Base-by-base conservation (phyloP, 2,797 vertebrate genomes). In the Microctenopoma lineatum region DNA sequence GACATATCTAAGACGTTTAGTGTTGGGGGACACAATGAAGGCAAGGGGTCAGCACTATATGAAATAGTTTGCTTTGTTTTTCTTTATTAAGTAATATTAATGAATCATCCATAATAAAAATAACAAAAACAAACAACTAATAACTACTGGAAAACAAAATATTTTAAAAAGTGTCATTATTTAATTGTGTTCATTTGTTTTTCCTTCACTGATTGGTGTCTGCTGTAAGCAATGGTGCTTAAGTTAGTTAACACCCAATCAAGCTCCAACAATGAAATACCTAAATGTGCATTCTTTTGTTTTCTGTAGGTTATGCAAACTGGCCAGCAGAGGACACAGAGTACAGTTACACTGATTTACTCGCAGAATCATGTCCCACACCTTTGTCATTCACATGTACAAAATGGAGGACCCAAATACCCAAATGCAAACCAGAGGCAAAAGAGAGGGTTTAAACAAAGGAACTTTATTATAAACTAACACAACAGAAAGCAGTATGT, bases 191-290 rank as follows among this genome's bases (percentile, higher is more conserved):
- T 36, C n/a, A 18, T 65, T 42, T 36, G 41, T 59, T 47, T 62
- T 0, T 39, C 14, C 21, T 15, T 64, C 47, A 46, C 41, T 53
- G 25, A 34, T 55, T 65, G 25, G 9, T 38, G 21, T 32, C 21
- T 55, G 62, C 59, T 66, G 56, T 66, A 59, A 45, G 36, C 9
- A 38, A 38, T 5, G 11, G 11, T 38, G 59, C 44, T 21, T 55
- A 64, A 65, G 36, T 45, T 55, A 44, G 7, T 41, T 14, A 27
- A 38, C 32, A 36, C 32, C 48, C 38, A 48, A 39, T 59, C 66
- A 71, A 64, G 69, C 54, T 64, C 34, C 53, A 68, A 59, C 71
- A 63, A 70, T 71, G 51, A 51, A 51, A 73, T 46, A 64, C 54
- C 70, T 58, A 12, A 70, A 66, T 55, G 59, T 47, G 47, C 2